Base-by-base conservation (phyloP, 2,797 vertebrate species). In the Brachymystax lenok region DNA sequence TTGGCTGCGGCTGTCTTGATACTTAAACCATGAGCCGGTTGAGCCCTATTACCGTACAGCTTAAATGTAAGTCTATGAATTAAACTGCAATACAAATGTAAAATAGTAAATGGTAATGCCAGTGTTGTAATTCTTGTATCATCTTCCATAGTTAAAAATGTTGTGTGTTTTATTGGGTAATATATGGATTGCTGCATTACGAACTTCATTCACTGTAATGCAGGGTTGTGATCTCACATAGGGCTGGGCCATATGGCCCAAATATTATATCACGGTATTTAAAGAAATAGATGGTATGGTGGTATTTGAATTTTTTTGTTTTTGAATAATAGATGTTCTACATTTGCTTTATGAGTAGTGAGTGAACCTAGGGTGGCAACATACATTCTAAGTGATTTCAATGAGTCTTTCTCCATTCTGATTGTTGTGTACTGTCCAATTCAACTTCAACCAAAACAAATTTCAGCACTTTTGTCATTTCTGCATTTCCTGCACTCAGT, bases 221-320 rank as follows among this genome's bases (percentile, higher is more conserved):
- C 24, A 24, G 24, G 82, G 79, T 74, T 4, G 71, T 89, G 88
- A 89, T 77, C 80, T 90, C 89, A 89, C 78, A 81, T 90, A 88
- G 86, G 83, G 85, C 33, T 33, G 33, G 33, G 33, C 1, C 1
- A 33, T 33, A 33, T 33, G 33, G 33, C 33, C 33, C 5, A 33
- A 33, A 33, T 33, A 6, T 6, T 33, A 33, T 33, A 33, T 33
- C 1, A 33, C 5, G 33, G 1, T 33, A 33, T 33, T 33, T 5
- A 1, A 1, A 33, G 5, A 33, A 1, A 33, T 1, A 5, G 33
- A 5, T 4, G 4, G 30, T 33, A 5, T 33, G 30, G 5, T 5
- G 5, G 5, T 33, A 33, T 33, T 33, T 33, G 4, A 33, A 4
- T 5, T 30, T 30, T 30, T 30, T 30, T 30, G 33, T 33, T 33